phyloP scores from a whole-genome alignment of 2,888 invertebrate species.

The Caenorhabditis doughertyi region DNA sequence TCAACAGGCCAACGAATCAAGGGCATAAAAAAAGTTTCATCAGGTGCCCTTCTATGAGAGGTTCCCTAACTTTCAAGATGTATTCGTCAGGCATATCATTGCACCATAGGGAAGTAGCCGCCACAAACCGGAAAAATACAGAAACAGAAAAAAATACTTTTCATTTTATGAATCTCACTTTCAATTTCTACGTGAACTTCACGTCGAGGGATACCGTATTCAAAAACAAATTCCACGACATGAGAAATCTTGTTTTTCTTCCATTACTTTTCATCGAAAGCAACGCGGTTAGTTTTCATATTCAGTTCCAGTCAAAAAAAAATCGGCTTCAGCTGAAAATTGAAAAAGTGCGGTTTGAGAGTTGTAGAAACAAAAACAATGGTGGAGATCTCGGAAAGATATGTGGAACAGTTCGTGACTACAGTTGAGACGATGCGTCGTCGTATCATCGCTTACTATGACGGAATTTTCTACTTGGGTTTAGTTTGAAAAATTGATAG shows the following conservation, averaged over 20 bases:
- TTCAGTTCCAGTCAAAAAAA: not conserved
- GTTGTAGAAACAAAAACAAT: conserved; percentile 51
- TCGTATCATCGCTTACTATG: conserved; percentile 73
- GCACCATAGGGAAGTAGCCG: too few species aligned
- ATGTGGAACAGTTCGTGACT: conserved; percentile 78
- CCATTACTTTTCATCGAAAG: conserved; percentile 21
- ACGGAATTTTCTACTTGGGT: conserved; percentile 60
- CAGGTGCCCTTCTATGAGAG: too few species aligned
- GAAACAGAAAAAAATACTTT: too few species aligned
- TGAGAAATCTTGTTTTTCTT: not conserved
- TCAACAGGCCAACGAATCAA: too few species aligned
- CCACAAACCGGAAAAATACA: too few species aligned
- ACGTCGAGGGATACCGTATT: not conserved
- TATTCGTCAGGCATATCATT: too few species aligned
- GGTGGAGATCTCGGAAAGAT: conserved; percentile 74
- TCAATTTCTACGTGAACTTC: not conserved
- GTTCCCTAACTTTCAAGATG: too few species aligned
- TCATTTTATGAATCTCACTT: too few species aligned
- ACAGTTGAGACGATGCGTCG: conserved; percentile 80
- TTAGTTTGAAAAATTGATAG: not conserved
- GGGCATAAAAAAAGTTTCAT: too few species aligned
- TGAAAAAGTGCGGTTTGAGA: conserved; percentile 32
- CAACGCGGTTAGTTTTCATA: conserved; percentile 21
- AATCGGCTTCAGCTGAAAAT: conserved; percentile 27
- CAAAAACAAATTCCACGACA: not conserved